Evolutionary conservation across 2,888 invertebrate species (phyloP).

Genomic region (Megalurothrips usitatus): DNA sequence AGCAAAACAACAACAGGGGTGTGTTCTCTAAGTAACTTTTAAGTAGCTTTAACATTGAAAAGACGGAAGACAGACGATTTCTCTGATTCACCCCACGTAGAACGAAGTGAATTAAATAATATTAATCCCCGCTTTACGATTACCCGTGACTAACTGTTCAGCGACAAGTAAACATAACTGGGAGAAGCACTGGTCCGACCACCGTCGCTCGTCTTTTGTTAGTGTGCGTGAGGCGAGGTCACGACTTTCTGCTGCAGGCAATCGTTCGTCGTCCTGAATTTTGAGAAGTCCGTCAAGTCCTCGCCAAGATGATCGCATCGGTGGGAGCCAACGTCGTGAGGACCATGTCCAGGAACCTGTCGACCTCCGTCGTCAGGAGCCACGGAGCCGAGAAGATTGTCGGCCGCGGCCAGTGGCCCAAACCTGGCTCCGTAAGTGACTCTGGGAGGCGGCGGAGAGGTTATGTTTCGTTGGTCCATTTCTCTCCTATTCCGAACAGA

Average conservation of each 20-base stretch:
- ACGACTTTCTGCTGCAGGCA: slow-evolving; percentile 16
- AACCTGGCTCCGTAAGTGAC: background rate
- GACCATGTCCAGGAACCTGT: background rate
- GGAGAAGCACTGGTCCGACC: too few relatives aligned
- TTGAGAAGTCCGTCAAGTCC: background rate
- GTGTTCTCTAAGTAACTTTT: too few relatives aligned
- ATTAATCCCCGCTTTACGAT: too few relatives aligned
- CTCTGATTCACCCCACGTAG: too few relatives aligned
- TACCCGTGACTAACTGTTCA: too few relatives aligned
- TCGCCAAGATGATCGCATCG: background rate
- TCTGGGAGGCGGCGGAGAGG: background rate
- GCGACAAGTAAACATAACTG: too few relatives aligned
- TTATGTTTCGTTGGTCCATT: background rate
- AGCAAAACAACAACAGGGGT: too few relatives aligned
- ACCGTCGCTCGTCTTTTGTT: too few relatives aligned
- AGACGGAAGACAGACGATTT: too few relatives aligned
- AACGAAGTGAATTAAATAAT: too few relatives aligned
- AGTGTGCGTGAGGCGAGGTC: background rate
- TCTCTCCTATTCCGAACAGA: too few relatives aligned
- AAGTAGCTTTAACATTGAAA: too few relatives aligned
- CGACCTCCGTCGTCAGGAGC: background rate
- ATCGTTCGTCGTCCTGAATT: background rate
- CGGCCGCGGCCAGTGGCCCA: background rate
- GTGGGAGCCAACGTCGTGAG: background rate
- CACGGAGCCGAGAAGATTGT: background rate